Evolutionary conservation across 1,140 invertebrate species (phyloP).

Genomic region (Aphis craccivora): DNA sequence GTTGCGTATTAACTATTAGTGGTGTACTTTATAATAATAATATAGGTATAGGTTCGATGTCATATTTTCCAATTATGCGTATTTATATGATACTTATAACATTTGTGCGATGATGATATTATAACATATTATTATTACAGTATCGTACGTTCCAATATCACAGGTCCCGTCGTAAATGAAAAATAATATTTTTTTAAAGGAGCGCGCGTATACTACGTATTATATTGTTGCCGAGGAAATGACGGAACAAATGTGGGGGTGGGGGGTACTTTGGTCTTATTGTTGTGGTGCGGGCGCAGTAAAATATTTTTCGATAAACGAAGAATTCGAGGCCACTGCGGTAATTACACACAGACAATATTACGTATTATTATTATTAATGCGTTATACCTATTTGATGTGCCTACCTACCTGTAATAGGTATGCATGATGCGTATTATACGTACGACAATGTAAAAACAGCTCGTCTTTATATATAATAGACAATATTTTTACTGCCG

Average conservation of each 20-base stretch:
- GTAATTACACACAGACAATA: not conserved
- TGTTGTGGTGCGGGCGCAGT: not conserved
- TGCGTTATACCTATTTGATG: not conserved
- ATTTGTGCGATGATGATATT: not conserved
- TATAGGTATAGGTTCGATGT: not conserved
- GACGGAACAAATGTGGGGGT: not conserved
- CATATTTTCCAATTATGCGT: conserved; percentile 6
- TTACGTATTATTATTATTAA: not conserved
- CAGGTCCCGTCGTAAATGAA: not conserved
- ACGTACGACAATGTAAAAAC: not conserved
- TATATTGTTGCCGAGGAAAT: not conserved
- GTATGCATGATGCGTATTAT: not conserved
- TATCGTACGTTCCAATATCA: not conserved
- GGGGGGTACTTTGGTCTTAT: not conserved
- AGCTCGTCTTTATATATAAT: not conserved
- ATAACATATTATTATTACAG: not conserved
- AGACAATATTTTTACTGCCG: not conserved
- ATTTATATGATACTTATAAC: not conserved
- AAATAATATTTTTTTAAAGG: not conserved
- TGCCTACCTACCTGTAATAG: not conserved
- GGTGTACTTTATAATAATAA: not conserved
- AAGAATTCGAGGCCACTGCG: not conserved
- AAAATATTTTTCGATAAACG: conserved; percentile 1
- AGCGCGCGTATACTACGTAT: not conserved
- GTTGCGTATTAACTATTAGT: not conserved